phyloP scores from a whole-genome alignment of 2,797 vertebrate species.

The Paguma larvata region DNA sequence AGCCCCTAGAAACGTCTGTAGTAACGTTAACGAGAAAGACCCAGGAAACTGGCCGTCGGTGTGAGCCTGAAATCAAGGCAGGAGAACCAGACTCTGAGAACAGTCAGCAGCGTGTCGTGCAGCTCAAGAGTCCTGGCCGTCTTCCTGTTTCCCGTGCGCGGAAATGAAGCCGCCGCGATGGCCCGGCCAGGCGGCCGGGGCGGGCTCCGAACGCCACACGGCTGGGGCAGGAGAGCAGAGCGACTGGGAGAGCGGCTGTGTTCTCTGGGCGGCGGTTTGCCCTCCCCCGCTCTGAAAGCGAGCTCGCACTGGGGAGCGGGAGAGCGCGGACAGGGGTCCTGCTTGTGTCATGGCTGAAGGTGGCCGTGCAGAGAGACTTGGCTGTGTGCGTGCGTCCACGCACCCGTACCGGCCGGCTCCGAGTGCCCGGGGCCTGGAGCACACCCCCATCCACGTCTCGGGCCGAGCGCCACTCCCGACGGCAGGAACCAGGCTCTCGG shows the following conservation, averaged over 20 bases:
- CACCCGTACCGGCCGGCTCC: no score
- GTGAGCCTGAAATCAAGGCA: neutral
- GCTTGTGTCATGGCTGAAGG: no score
- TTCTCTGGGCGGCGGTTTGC: neutral
- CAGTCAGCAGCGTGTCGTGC: fast-evolving
- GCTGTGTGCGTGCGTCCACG: no score
- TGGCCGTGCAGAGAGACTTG: no score
- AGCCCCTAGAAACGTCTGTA: neutral
- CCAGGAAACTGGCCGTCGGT: neutral
- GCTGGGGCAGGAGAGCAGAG: no score
- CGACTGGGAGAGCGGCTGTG: no score
- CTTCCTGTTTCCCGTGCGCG: fast-evolving
- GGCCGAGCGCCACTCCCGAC: neutral
- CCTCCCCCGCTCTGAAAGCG: neutral
- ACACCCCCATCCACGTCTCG: no score
- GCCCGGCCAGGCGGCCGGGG: no score
- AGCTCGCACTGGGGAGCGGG: neutral
- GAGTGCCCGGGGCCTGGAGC: no score
- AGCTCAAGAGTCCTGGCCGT: fast-evolving
- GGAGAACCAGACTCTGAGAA: neutral
- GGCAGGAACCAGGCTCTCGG: neutral
- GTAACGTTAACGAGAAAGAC: neutral
- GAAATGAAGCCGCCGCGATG: neutral
- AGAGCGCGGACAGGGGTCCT: no score
- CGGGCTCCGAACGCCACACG: no score